Evolutionary conservation across 2,113 vertebrate species (phyloP), one percentile per base, ranked within the genome.

Genomic region (Scophthalmus maximus): DNA sequence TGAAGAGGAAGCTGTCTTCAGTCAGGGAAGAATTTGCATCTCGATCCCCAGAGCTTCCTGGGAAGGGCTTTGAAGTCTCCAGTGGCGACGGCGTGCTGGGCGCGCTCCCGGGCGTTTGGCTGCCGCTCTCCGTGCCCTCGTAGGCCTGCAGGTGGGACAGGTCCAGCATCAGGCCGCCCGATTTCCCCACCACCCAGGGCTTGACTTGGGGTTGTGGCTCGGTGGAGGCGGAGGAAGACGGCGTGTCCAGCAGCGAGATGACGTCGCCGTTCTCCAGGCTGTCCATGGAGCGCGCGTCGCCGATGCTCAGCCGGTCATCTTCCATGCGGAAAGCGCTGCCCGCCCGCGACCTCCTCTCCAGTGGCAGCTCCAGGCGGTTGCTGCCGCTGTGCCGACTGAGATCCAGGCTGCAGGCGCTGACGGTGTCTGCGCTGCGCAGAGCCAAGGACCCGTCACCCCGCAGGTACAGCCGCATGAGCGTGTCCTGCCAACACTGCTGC

Each of bases 401-500:
- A 29, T 93, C 92, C 71, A 93, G 78, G 76, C 94, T 94, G 46
- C 91, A 90, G 34, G 88, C 66, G 78, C 93, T 96, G 86, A 86
- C 44, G 1, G 82, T 87, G 79, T 95, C 89, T 0, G 75, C 57
- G 27, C 22, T 50, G 9, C 86, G 76, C 1, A 76, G 58, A 0
- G 69, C 32, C 29, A 79, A 34, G 6, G 87, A 80, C 2, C 89
- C 88, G 4, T 40, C 92, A 25, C 93, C 95, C 69, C 96, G 96
- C 68, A 98, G 79, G 68, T 96, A 95, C 0, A 98, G 91, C 2
- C 93, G 94, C 78, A 96, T 88, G 36, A 99, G 92, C 1, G 96
- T 97, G 85, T 99, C 97, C 91, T 99, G 98, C 98, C 98, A 99
- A 77, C 96, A 96, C 72, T 95, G 90, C 90, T 98, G 97, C 78